Percentiles rank a stretch among this genome's conserved stretches.
Evolutionary conservation across 2,888 invertebrate species (phyloP).

Genomic region (Abscondita cerata): DNA sequence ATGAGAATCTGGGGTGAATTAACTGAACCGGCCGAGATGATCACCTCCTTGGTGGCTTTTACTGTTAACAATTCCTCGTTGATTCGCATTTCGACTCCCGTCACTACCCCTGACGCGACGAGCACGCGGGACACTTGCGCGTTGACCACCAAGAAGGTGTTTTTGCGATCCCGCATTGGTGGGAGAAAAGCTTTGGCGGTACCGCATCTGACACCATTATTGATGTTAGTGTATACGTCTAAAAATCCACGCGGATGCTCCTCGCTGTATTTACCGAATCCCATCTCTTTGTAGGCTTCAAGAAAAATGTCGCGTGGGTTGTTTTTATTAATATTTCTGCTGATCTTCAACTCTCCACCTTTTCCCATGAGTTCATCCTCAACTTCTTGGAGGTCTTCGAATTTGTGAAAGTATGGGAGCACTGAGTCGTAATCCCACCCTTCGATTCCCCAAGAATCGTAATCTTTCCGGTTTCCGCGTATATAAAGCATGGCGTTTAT

Average conservation of each 20-base stretch:
- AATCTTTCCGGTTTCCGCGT: slow-evolving; percentile 84
- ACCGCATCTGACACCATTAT: slow-evolving; percentile 54
- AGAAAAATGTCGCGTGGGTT: slow-evolving; percentile 27
- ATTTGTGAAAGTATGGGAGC: slow-evolving; percentile 81
- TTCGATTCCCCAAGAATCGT: slow-evolving; percentile 87
- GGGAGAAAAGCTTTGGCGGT: slow-evolving; percentile 57
- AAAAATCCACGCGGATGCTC: slow-evolving; percentile 60
- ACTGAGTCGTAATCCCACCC: slow-evolving; percentile 87
- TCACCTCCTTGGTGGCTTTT: slow-evolving; percentile 79
- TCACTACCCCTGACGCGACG: slow-evolving; percentile 46
- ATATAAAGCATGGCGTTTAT: slow-evolving; percentile 92
- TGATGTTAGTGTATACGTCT: slow-evolving; percentile 42
- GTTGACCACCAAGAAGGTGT: slow-evolving; percentile 65
- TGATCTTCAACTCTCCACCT: slow-evolving; percentile 22
- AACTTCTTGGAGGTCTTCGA: slow-evolving; percentile 70
- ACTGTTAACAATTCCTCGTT: slow-evolving; percentile 44
- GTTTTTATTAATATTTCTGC: slow-evolving; percentile 7
- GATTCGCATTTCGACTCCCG: slow-evolving; percentile 57
- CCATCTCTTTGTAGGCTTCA: slow-evolving; percentile 31
- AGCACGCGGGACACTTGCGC: slow-evolving; percentile 63
- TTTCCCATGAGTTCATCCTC: slow-evolving; percentile 24
- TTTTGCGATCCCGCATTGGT: slow-evolving; percentile 60
- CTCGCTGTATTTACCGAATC: slow-evolving; percentile 62
- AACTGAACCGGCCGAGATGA: slow-evolving; percentile 88
- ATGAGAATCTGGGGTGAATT: slow-evolving; percentile 88